phyloP scores from a whole-genome alignment of 2,797 vertebrate genomes.

The Periophthalmus magnuspinnatus region DNA sequence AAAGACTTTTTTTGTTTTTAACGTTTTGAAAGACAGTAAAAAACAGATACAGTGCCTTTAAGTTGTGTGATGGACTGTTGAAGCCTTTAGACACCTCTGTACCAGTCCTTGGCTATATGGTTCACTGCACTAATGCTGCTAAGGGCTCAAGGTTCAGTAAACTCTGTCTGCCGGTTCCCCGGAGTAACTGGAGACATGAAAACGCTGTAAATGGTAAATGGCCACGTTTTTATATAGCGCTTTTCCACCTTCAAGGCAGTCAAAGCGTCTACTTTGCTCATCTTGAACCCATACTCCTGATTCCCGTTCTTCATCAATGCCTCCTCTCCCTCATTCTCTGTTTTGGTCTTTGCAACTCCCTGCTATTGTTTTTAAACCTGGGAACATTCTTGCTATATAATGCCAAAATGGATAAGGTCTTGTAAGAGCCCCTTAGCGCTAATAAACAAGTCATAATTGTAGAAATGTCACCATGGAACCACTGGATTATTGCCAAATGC shows the following conservation, averaged over 20 bases:
- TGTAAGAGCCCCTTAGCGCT: too few relatives aligned
- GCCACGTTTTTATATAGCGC: too few relatives aligned
- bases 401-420: constrained; percentile 36
- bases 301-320: constrained; percentile 22
- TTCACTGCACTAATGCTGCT: constrained; percentile 31
- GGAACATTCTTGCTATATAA: constrained; percentile 17
- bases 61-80: constrained; percentile 11
- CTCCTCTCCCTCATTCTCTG: constrained; percentile 1
- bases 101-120: constrained; percentile 10
- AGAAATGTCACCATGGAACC: too few relatives aligned
- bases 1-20: too few relatives aligned
- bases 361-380: constrained; percentile 12
- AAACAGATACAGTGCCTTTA: background rate
- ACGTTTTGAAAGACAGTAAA: too few relatives aligned
- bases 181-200: constrained; percentile 30
- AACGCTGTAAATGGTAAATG: background rate
- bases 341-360: constrained; percentile 12
- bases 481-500: too few relatives aligned
- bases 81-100: constrained; percentile 16
- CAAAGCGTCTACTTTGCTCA: background rate
- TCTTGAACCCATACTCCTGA: constrained; percentile 7
- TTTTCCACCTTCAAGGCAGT: too few relatives aligned
- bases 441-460: too few relatives aligned
- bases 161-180: constrained; percentile 28
- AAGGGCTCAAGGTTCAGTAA: constrained; percentile 48